Evolutionary conservation across 2,113 vertebrate species (phyloP), one percentile per base, ranked within the genome.

Genomic region (Mirza zaza): DNA sequence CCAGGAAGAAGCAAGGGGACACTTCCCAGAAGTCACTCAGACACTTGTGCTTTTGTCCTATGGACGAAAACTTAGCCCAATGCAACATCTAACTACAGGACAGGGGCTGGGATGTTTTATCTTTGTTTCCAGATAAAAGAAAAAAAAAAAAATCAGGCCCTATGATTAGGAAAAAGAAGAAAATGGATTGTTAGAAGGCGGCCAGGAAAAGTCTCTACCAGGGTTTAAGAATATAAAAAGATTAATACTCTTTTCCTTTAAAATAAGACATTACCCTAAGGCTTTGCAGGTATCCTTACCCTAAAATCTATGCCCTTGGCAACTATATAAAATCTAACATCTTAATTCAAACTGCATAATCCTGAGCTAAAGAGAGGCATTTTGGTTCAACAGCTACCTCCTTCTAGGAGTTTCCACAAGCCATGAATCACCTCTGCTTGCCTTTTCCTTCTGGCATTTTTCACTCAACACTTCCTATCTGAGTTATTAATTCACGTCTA

Each of bases 161-260:
- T 34, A 21, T 76, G 76, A 75, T 82, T n/a, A 83, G 39, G 29
- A 84, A 63, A 4, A 76, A 48, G 34, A 91, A 15, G 25, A 90
- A 48, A 87, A 79, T 67, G 20, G 25, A 73, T 94, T 81, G 2
- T 32, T 65, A 59, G 39, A 82, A 94, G 75, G 52, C 15, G 75
- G 52, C 15, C 70, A 76, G 48, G 20, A 86, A 87, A 92, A 83
- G 32, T 20, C 34, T 85, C 29, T 77, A 55, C 57, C 11, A 50
- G 50, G 73, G 29, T 39, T 92, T 81, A 79, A 82, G 50, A 27
- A 76, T 65, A 17, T 83, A 91, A 88, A 79, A 91, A 83, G 36
- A 92, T 36, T 17, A 97, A 63, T 91, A 83, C 0, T 57, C 23
- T 91, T 91, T 96, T 81, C 23, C 23, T 87, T 65, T 83, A 79